A percentile compares a stretch with the other conserved stretches of the same genome.
These are phyloP conservation scores for Apodemia mormo DNA, from an alignment of 2,888 invertebrate species.

Conservation along the genomic window DNA sequence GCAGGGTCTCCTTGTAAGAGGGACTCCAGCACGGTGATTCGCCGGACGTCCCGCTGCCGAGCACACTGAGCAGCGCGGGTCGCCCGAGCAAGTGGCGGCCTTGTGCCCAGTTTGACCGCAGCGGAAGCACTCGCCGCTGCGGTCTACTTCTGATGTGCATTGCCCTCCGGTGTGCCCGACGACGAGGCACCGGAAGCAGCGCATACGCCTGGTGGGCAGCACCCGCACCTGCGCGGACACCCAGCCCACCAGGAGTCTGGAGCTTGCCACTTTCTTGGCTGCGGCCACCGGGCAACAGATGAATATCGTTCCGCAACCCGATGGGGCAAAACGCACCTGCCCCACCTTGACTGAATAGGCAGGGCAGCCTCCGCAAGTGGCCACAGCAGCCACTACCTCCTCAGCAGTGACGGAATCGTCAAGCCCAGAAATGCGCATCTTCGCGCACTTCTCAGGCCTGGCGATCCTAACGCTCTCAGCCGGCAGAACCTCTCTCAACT, in stretches of 20 bases:
- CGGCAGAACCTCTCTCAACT: constrained; percentile 23
- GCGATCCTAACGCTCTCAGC: constrained; percentile 20
- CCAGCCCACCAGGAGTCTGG: constrained; percentile 20
- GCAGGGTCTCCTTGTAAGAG: neutral
- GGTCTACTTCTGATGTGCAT: constrained; percentile 21
- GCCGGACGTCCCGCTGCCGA: constrained; percentile 21
- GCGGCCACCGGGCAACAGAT: constrained; percentile 26
- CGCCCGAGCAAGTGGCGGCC: constrained; percentile 8
- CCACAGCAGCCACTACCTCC: constrained; percentile 24
- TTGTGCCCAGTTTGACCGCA: constrained; percentile 35
- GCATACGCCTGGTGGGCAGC: neutral
- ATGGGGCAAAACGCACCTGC: neutral
- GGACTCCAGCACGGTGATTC: constrained; percentile 19
- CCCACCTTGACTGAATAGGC: constrained; percentile 6
- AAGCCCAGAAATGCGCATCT: constrained; percentile 26
- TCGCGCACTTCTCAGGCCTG: constrained; percentile 26
- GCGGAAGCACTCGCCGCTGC: constrained; percentile 26
- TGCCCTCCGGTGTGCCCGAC: constrained; percentile 26
- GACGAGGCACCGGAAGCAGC: too few relatives aligned
- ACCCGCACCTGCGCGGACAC: constrained; percentile 5
- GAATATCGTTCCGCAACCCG: constrained; percentile 1
- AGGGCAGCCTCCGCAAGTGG: constrained; percentile 19
- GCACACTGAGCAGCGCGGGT: constrained; percentile 23
- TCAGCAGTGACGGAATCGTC: constrained; percentile 24
- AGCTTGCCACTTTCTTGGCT: constrained; percentile 19